Base-by-base conservation (phyloP, 2,113 vertebrate species). In the Gobius niger region DNA sequence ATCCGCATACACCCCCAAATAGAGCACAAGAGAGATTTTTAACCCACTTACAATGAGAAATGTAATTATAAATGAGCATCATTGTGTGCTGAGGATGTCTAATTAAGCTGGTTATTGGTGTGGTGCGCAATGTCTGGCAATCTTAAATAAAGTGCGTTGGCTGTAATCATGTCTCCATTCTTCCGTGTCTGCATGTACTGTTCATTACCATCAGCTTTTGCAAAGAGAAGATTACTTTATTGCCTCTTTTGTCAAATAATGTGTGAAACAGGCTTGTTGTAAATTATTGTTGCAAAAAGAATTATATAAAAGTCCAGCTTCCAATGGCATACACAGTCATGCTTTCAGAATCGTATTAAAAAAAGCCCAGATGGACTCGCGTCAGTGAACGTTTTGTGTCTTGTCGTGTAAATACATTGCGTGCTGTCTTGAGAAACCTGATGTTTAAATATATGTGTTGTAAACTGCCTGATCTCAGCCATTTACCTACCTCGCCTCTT, bases 41-140 rank as follows among this genome's bases (percentile, higher is more conserved):
- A 47, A 66, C 65, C 69, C 70, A 47, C 74, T 78, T 82, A 62
- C 41, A 74, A 54, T 57, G 69, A 70, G 68, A 79, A 69, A 68
- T 82, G 78, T 83, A 85, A 85, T 90, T 86, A 83, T 64, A 46
- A 86, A 65, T 68, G 74, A 68, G 76, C 68, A 72, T 85, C 80
- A 85, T 81, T 85, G 66, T 73, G 65, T 80, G 65, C 54, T 52
- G 47, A 80, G 75, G 70, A 68, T 13, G n/a, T 90, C 75, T 85
- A 81, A 89, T 91, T 90, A 78, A 63, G 40, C 24, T 76, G 72
- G 80, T 89, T 89, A 85, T 75, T 80, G 73, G 70, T 85, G 80
- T 65, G 70, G 63, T 63, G 68, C 67, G 56, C 67, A 44, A 61
- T 73, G 74, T 73, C 80, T 73, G n/a, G 53, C 53, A 77, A 78